Evolutionary conservation across 2,113 vertebrate species (phyloP), one percentile per base, ranked within the genome.

Genomic region (Cynoglossus semilaevis): DNA sequence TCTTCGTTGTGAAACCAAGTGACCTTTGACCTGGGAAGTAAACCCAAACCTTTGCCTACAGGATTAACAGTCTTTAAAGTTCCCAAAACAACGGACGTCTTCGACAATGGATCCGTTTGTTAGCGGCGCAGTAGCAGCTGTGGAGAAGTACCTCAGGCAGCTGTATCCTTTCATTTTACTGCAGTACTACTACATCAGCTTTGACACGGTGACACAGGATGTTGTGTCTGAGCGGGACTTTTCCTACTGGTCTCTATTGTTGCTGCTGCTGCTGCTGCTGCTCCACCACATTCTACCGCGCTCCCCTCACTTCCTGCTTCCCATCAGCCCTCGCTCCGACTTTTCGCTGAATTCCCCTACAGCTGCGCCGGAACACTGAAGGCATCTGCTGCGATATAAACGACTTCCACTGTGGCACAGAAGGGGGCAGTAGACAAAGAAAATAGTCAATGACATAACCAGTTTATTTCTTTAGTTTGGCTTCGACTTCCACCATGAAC

Each of bases 271-370:
- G 44, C 63, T 49, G 6, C 34, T 17, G 22, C 38, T 7, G 29
- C 14, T 58, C 10, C 44, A 54, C 51, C 57, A 45, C 46, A 17
- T 19, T 61, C 45, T 38, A 3, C 53, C 68, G 9, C 14, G 44
- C 43, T 76, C 8, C 3, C 44, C 71, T 62, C 43, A 74, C 71
- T 76, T 85, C 77, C 80, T 85, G 75, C 72, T 62, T 81, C 65
- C 58, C 61, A 46, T 67, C 61, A n/a, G 46, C 60, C 65, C 67
- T 47, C 60, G 15, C 56, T 37, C 1, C 17, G 50, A 63, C 35
- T 35, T 64, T 54, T 62, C 40, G 15, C 50, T 15, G 58, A 41
- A 51, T 72, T 73, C 71, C 65, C 43, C 14, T 10, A 18, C 78
- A 80, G 75, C 86, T 86, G 76, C 61, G 45, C 41, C 15, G 74